Evolutionary conservation across 1,140 invertebrate genomes (phyloP).

Genomic region (Lamellibrachia luymesi): DNA sequence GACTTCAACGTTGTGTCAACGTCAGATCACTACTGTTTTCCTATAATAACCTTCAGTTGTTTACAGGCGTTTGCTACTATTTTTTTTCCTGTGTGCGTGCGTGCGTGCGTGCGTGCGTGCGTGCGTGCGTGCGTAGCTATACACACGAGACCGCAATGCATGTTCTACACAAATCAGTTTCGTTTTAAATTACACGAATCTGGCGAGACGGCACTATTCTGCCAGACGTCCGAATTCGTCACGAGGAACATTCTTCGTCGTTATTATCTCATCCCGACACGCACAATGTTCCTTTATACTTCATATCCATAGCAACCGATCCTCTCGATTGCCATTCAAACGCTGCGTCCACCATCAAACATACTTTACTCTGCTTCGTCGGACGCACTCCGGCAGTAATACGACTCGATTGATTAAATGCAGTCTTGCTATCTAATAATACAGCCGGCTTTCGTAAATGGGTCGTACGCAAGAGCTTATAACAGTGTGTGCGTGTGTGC

Average conservation of each 20-base stretch:
- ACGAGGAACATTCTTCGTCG: neutral
- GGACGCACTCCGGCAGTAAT: neutral
- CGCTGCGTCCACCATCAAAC: neutral
- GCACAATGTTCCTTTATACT: neutral
- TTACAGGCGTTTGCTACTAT: no score
- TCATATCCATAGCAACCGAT: neutral
- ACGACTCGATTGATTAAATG: neutral
- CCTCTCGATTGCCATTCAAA: neutral
- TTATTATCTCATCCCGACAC: neutral
- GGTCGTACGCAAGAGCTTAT: neutral
- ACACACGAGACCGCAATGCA: neutral
- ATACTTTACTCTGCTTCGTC: neutral
- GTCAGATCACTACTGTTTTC: no score
- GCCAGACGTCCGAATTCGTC: neutral
- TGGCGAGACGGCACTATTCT: neutral
- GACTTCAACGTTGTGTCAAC: no score
- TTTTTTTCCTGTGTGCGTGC: no score
- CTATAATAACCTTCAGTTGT: no score
- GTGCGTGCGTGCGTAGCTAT: no score
- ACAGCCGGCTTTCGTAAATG: neutral
- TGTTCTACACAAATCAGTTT: neutral
- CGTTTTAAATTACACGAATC: neutral
- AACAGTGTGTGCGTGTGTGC: no score
- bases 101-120: no score
- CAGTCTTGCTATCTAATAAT: slow-evolving; percentile 1